Percentiles rank a stretch among this genome's conserved stretches.
Evolutionary conservation across 2,888 invertebrate genomes (phyloP).

Genomic region (Coelopa pilipes): DNA sequence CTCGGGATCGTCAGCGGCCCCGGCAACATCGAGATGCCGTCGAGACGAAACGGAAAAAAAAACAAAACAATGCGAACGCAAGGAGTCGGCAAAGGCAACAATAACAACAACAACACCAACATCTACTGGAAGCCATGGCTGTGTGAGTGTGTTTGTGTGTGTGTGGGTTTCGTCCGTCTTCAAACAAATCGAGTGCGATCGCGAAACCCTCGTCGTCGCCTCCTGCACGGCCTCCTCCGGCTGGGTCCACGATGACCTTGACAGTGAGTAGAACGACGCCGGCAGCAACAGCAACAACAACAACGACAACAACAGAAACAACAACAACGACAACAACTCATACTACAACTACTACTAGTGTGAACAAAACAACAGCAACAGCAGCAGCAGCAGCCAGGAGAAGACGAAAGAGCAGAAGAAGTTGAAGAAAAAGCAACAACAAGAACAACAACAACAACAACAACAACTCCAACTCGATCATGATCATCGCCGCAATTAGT

Average conservation of each 20-base stretch:
- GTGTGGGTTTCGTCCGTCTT: too few relatives aligned
- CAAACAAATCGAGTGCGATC: not conserved
- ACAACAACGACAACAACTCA: not conserved
- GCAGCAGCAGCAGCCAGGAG: not conserved
- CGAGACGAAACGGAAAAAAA: not conserved
- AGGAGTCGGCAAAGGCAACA: not conserved
- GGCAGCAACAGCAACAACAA: conserved; percentile 11
- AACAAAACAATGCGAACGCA: too few relatives aligned
- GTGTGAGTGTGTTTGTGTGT: too few relatives aligned
- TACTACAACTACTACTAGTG: not conserved
- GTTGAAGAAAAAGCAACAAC: too few relatives aligned
- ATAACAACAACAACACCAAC: too few relatives aligned
- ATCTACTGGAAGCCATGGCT: too few relatives aligned
- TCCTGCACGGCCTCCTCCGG: not conserved
- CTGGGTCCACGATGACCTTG: conserved; percentile 24
- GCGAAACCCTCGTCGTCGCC: not conserved
- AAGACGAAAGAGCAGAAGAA: too few relatives aligned
- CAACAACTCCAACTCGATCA: not conserved
- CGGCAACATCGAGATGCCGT: not conserved
- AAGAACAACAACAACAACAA: too few relatives aligned
- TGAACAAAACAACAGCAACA: not conserved
- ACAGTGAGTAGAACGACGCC: conserved; percentile 22
- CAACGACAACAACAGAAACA: not conserved
- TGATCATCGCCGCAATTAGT: not conserved
- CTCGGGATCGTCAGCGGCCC: not conserved